Evolutionary conservation across 2,888 invertebrate genomes (phyloP), one percentile per base, ranked within the genome.

Genomic region (Tipula lateralis): DNA sequence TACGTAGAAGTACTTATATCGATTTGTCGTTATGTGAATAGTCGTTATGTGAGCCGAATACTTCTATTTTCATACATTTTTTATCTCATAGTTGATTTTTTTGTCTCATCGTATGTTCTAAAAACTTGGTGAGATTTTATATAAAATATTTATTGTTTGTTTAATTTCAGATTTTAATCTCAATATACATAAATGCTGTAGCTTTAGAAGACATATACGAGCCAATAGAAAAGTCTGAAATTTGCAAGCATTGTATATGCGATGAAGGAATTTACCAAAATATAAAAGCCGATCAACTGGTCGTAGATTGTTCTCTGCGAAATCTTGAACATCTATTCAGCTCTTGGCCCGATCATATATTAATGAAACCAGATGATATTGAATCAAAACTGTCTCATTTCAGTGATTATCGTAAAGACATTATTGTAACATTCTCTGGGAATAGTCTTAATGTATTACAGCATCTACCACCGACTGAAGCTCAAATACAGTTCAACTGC

Each of bases 381-480:
- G 2, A 34, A 19, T 6, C 12, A 7, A 1, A 4, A 24, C 12
- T 13, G 13, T 24, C 29, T 29, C 16, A 39, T n/a, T 81, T 12
- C 13, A n/a, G 7, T n/a, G 32, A 24, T 9, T 4, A 84, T 87
- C 88, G 87, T 19, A 87, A 87, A 16, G 88, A 89, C 85, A 87
- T 90, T 24, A 87, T 89, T 2, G 88, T 88, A 29, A 88, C 88
- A 9, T 90, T 88, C 86, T 90, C 90, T 7, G 88, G 88, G 16
- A 90, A 90, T 84, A 86, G 85, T 5, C 89, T 90, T 9, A 85
- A 86, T 0, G 30, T 88, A 39, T 86, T 90, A 83, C 89, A 90
- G 86, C 90, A 90, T 86, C 82, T 90, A 83, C 90, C 90, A 2
- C 88, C 88, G 7, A 90, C 91, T 1, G 88, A 88, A 86, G 89